Conservation (phyloP, 2,113 vertebrate species). For the Actinemys pallida region DNA sequence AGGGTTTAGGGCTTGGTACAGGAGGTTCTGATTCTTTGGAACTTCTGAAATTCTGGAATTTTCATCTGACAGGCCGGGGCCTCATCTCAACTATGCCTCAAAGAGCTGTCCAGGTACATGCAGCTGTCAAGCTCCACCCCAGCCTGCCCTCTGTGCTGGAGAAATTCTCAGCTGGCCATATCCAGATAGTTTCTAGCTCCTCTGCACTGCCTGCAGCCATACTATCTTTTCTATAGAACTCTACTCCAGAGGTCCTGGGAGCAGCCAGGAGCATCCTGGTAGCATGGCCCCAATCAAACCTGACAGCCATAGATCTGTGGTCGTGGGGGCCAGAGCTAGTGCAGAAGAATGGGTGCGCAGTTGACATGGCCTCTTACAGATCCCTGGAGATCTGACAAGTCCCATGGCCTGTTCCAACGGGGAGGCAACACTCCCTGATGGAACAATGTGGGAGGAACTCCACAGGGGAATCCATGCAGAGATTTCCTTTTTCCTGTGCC, state of each 20-base stretch:
- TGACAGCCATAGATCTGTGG: not conserved
- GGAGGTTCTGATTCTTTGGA: not conserved
- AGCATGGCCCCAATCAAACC: not conserved
- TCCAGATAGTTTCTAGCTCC: not conserved
- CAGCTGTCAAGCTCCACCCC: not conserved
- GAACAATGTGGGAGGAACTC: not conserved
- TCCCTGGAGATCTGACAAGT: too few species aligned
- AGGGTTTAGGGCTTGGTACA: not conserved
- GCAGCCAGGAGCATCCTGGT: not conserved
- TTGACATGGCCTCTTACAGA: too few species aligned
- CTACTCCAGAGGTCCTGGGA: not conserved
- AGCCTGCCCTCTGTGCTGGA: not conserved
- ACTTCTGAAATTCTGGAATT: not conserved
- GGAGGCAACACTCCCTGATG: not conserved
- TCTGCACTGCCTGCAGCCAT: not conserved
- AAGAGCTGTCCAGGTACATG: not conserved
- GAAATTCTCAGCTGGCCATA: not conserved
- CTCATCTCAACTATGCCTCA: not conserved
- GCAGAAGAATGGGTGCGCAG: too few species aligned
- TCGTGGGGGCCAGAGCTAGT: too few species aligned
- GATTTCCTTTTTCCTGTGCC: too few species aligned
- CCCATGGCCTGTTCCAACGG: not conserved
- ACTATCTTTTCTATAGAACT: not conserved
- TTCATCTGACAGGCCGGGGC: not conserved
- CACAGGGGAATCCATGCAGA: not conserved